These are phyloP conservation scores for Ascaphus truei DNA, from an alignment of 2,113 vertebrate species.

Conservation along the genomic window DNA sequence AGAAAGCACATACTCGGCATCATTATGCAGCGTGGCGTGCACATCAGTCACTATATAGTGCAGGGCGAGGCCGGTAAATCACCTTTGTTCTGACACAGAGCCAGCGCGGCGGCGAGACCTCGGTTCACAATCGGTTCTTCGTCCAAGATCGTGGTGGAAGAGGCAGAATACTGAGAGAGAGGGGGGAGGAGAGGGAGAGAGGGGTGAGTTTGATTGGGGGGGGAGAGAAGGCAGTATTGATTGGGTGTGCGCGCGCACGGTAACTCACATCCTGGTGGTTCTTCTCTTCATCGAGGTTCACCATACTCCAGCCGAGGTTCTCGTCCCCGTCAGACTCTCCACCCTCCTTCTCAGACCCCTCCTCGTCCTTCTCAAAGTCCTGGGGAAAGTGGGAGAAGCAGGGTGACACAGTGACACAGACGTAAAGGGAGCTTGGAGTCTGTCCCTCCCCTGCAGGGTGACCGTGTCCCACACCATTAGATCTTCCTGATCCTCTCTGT, in stretches of 20 bases:
- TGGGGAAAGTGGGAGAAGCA: slow-evolving; percentile 1
- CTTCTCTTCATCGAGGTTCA: slow-evolving; percentile 83
- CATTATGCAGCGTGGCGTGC: background rate
- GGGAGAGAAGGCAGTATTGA: too few species aligned
- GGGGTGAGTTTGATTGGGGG: too few species aligned
- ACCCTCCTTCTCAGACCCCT: slow-evolving; percentile 68
- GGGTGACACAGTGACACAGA: background rate
- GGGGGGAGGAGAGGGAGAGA: too few species aligned
- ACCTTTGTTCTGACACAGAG: slow-evolving; percentile 87
- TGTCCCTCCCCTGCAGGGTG: too few species aligned
- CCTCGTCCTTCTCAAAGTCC: slow-evolving; percentile 80
- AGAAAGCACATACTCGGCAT: background rate
- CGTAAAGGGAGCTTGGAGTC: too few species aligned
- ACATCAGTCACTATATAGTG: background rate
- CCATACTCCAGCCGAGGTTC: slow-evolving; percentile 84
- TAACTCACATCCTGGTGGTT: slow-evolving; percentile 72
- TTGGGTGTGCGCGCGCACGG: too few species aligned
- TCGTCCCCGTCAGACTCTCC: slow-evolving; percentile 78
- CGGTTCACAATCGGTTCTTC: slow-evolving; percentile 88
- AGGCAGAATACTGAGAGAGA: slow-evolving; percentile 64
- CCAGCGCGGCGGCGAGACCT: slow-evolving; percentile 74
- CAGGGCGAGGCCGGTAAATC: background rate
- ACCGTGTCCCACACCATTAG: slow-evolving; percentile 65
- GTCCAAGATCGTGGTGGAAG: slow-evolving; percentile 84
- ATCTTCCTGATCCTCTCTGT: slow-evolving; percentile 86